Evolutionary conservation across 2,113 vertebrate species (phyloP), one percentile per base, ranked within the genome.

Genomic region (Laterallus jamaicensis): DNA sequence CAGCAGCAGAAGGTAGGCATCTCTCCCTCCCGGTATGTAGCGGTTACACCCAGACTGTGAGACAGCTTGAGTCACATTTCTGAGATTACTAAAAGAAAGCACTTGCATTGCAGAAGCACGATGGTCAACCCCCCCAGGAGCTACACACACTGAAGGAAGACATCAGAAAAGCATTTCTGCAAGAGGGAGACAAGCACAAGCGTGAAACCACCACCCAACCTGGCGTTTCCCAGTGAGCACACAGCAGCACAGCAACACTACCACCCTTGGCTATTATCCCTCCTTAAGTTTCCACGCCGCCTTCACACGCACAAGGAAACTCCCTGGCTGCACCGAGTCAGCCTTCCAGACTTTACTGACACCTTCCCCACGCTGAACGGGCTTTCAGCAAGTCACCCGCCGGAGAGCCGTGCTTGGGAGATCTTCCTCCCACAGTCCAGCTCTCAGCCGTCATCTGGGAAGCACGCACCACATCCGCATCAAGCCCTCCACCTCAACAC

Each of bases 61-160:
- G 50, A 82, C 44, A 81, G 86, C 71, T 91, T 88, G 74, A 97
- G 62, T 89, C 86, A 87, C 81, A 15, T 67, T 86, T 88, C 63
- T 94, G 63, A 25, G 67, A 79, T 91, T 86, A 91, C 88, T 92
- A 76, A 87, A 96, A 84, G n/a, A 88, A 93, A 90, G 70, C 13
- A 62, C 66, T 42, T 55, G 52, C 86, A 79, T 92, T 95, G 87
- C 70, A 90, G 83, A 75, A 86, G 32, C 20, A 25, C 37, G 22
- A 49, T 4, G 40, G 71, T 64, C 76, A 74, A 80, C 73, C 29
- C 9, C n/a, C 47, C 21, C 52, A 66, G 47, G 31, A 82, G 67
- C 44, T 79, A 64, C 7, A 4, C 7, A 25, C 11, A 40, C 62
- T 68, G 47, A 64, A 90, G 59, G 71, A 56, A 76, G 15, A 77